Percentiles rank a stretch among this genome's conserved stretches.
These are phyloP conservation scores for Tragelaphus scriptus DNA, from an alignment of 2,113 vertebrate genomes.

Conservation along the genomic window DNA sequence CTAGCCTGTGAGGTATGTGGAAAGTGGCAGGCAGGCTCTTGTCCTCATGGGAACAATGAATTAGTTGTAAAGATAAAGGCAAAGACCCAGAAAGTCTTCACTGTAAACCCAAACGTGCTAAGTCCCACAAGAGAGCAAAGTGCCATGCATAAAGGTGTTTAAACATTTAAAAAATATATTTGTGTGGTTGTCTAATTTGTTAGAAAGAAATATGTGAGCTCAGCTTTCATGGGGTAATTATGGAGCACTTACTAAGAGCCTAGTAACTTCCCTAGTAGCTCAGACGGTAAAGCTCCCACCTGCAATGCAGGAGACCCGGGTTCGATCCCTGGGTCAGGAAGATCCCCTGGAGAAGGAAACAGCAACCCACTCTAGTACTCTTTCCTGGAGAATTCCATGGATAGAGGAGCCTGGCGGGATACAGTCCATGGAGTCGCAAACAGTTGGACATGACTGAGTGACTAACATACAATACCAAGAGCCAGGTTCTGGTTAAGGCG, in stretches of 20 bases:
- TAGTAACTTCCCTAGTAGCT: neutral
- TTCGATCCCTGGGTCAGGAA: fast-evolving
- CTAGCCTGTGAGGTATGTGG: neutral
- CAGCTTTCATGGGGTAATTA: neutral
- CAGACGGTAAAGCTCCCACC: fast-evolving
- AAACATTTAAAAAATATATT: neutral
- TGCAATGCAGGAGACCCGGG: neutral
- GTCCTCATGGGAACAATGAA: neutral
- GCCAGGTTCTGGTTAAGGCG: neutral
- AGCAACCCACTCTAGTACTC: neutral
- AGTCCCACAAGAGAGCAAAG: neutral
- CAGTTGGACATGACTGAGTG: neutral
- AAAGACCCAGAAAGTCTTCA: neutral
- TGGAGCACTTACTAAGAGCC: neutral
- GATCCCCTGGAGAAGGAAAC: neutral
- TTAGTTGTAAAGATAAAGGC: neutral
- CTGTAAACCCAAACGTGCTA: neutral
- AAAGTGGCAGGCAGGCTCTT: neutral
- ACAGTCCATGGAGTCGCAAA: neutral
- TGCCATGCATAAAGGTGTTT: neutral
- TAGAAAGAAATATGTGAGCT: neutral
- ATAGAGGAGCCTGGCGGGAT: neutral
- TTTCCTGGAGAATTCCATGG: neutral
- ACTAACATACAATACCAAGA: neutral
- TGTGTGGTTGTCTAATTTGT: neutral